Evolutionary conservation across 2,797 vertebrate species (phyloP), one percentile per base, ranked within the genome.

Genomic region (Odontamblyopus lacepedii): DNA sequence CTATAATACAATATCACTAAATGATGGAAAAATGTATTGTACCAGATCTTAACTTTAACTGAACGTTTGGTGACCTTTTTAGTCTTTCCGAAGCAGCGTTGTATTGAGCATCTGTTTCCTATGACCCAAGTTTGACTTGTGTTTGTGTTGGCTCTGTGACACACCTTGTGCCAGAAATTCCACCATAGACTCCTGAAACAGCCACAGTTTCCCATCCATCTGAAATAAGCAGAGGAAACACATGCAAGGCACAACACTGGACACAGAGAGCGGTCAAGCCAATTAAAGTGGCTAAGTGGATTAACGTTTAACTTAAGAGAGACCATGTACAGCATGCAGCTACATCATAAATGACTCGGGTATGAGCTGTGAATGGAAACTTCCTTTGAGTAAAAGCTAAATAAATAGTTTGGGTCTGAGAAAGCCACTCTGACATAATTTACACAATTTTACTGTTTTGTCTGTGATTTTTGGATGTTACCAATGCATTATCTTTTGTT

Each of bases 221-320:
- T 71, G 77, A 77, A 91, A 85, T 89, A 87, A 84, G 77, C 61
- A 2, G 67, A 80, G 77, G 74, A 87, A 84, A 78, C 80, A 70
- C 80, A 85, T 75, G 86, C 59, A 48, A 70, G 44, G 74, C 73
- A 72, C 81, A 73, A 72, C 78, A 67, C 73, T 53, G 38, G 59
- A 53, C 63, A 41, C 76, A 66, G 73, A 63, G 38, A 51, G 59
- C 60, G 38, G 78, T 76, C 83, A 85, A 87, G 82, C 83, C 78
- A 86, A 84, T 91, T 89, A 92, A 82, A 73, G 76, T 85, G 66
- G 74, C 62, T 26, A 85, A 85, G 77, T 83, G 77, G 84, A 89
- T 92, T 90, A 92, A 84, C 81, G 76, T 61, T 73, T 82, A 82
- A 85, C 73, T 76, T 78, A 62, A 38, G 69, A 74, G 77, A 79